Base-by-base conservation (phyloP, 2,113 vertebrate species). In the Anolis carolinensis region DNA sequence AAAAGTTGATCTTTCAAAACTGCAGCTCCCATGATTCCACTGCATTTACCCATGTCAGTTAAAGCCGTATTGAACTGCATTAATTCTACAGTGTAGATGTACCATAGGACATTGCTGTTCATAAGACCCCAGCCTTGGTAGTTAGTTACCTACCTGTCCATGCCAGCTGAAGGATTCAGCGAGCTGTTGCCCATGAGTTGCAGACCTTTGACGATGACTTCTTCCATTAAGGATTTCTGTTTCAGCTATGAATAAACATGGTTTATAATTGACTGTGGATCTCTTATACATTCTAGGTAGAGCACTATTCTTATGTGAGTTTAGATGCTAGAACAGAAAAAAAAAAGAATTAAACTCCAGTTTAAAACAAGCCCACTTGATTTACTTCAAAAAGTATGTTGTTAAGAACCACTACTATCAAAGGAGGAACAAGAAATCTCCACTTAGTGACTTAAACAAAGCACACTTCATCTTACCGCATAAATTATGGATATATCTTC, bases 391-490 rank as follows among this genome's bases (percentile, higher is more conserved):
- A 82, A 65, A 63, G 3, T 18, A 21, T 62, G 65, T 83, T 63
- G 9, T 68, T 30, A 88, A 92, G 36, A 90, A 71, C 27, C 79
- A 0, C 50, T 25, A 82, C 34, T 68, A 92, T 16, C 5, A 85
- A 86, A 88, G 23, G 30, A 67, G 27, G 67, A 84, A 52, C 63
- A 88, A 59, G 59, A 78, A 59, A 55, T 27, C 25, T 74, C 72
- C 44, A 84, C 50, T 78, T 88, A 92, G 81, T 86, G 90, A 59
- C 9, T 83, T 87, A 84, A 79, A 84, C n/a, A 83, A 90, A 92
- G 16, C 10, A 50, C 20, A 75, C 32, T 84, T 21, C 11, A 84
- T 78, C 72, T 88, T 81, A 55, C 32, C 36, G n/a, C 50, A 88
- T 91, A 90, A 87, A 90, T 87, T 75, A 86, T 76, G 59, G 71